Base-by-base conservation (phyloP, 2,113 vertebrate species). In the Lepisosteus oculatus region DNA sequence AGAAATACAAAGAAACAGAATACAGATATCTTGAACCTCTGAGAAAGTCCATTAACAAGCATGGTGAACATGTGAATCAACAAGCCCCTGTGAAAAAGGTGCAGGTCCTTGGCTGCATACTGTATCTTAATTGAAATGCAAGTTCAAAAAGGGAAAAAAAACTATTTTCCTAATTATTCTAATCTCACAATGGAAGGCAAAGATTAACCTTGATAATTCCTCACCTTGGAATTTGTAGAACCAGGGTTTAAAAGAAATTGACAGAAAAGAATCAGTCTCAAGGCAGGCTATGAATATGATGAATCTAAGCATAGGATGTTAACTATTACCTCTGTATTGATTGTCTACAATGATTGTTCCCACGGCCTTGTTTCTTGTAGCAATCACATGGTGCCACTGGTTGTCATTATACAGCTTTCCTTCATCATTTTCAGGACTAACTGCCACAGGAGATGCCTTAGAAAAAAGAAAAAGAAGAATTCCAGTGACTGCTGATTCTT, bases 261-360 rank as follows among this genome's bases (percentile, higher is more conserved):
- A 84, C 79, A 85, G 73, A 76, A 69, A 12, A 61, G 74, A 72
- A 59, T 73, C 42, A 72, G 69, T 42, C 55, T 68, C 63, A 69
- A 61, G 74, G 59, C 29, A 74, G 67, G 56, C 83, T 84, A 81
- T 81, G 76, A 86, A 85, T 83, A 85, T 83, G 72, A 85, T 77
- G 68, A 77, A 79, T 61, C 47, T 15, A 55, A 14, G 67, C 43
- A 15, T 14, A 15, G 45, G 3, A 79, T 70, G 45, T 68, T 62
- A 29, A 51, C 61, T 56, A 43, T 88, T 90, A 97, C 96, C 96
- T 84, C 83, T 90, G 81, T 93, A 95, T 79, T 89, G 91, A 74
- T 90, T 87, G 80, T 96, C 92, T 14, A 97, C 88, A 78, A 88
- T 90, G 85, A 98, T 95, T 56, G 90, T 92, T 89, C 94, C 95